Evolutionary conservation across 2,113 vertebrate genomes (phyloP).

Genomic region (Mobula birostris): DNA sequence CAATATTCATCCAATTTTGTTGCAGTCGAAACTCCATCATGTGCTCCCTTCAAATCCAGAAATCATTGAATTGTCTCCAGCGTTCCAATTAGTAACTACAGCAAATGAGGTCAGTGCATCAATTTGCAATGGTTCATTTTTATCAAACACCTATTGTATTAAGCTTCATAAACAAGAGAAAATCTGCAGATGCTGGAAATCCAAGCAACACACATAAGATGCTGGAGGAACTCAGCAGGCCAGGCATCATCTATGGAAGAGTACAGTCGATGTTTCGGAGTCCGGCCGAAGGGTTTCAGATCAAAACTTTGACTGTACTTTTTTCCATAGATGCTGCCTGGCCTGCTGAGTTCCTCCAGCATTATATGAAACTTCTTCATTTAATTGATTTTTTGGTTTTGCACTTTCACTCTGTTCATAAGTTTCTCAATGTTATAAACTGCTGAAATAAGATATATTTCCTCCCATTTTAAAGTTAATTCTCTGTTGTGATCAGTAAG

Average conservation of each 20-base stretch:
- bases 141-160: not conserved
- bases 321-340: no score
- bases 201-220: no score
- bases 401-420: not conserved
- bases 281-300: no score
- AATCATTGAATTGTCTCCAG: not conserved
- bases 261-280: no score
- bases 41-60: not conserved
- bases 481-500: not conserved
- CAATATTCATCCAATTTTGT: not conserved
- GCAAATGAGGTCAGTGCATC: not conserved
- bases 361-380: not conserved
- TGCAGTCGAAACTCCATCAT: not conserved
- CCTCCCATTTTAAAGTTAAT: slow-evolving; percentile 6
- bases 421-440: not conserved
- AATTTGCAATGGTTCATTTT: not conserved
- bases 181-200: no score
- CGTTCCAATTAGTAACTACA: no score
- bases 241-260: no score
- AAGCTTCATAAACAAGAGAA: no score
- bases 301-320: no score
- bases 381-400: not conserved
- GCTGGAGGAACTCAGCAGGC: no score
- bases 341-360: no score
- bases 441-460: not conserved